Evolutionary conservation across 2,113 vertebrate species (phyloP).

Genomic region (Salminus brasiliensis): DNA sequence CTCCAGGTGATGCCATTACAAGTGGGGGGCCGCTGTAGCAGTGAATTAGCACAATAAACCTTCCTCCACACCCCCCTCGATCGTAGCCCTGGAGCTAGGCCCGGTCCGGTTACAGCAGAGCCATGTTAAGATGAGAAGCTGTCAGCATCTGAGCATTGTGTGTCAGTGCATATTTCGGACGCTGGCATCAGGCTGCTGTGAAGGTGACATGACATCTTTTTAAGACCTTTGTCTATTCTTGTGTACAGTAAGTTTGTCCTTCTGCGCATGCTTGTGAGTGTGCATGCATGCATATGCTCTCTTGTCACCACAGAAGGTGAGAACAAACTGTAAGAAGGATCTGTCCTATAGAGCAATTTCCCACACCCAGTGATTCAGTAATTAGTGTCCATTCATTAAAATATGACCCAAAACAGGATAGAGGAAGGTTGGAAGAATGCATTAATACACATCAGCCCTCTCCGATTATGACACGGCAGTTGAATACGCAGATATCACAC

Average conservation of each 20-base stretch:
- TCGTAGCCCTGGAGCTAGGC: not conserved
- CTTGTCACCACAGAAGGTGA: slow-evolving; percentile 9
- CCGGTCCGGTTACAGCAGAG: slow-evolving; percentile 33
- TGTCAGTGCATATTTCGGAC: slow-evolving; percentile 45
- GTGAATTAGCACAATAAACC: slow-evolving; percentile 59
- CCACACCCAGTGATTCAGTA: slow-evolving; percentile 20
- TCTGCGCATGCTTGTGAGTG: slow-evolving; percentile 9
- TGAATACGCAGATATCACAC: not conserved
- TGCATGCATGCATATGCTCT: not conserved
- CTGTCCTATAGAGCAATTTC: slow-evolving; percentile 38
- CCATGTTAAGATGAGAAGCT: slow-evolving; percentile 56
- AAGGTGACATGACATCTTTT: slow-evolving; percentile 46
- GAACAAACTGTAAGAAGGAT: slow-evolving; percentile 23
- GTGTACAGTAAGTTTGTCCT: not conserved
- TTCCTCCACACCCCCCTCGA: slow-evolving; percentile 26
- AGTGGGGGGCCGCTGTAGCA: slow-evolving; percentile 44
- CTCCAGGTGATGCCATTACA: slow-evolving; percentile 54
- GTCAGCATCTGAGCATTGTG: slow-evolving; percentile 47
- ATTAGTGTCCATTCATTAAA: slow-evolving; percentile 37
- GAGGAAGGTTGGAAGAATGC: no score
- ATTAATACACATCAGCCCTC: not conserved
- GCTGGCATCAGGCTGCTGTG: slow-evolving; percentile 32
- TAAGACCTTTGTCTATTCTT: slow-evolving; percentile 45
- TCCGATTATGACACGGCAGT: not conserved
- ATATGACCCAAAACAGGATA: not conserved